Conservation (phyloP, 2,113 vertebrate species). For the Anarrhichthys ocellatus region DNA sequence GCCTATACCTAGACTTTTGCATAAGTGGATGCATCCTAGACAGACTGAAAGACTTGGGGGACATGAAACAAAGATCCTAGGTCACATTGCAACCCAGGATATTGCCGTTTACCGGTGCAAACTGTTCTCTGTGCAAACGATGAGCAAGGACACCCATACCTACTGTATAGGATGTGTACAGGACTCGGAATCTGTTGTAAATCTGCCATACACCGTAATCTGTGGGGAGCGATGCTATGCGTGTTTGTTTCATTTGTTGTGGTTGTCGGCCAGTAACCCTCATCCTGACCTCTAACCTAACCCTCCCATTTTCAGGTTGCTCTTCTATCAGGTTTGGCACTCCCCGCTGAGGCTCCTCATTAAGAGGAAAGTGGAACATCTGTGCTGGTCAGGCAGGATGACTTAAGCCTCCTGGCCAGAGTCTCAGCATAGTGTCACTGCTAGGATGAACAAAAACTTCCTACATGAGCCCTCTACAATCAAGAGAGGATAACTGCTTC, state of each 20-base stretch:
- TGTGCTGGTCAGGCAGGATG: constrained; percentile 73
- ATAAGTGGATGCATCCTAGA: background rate
- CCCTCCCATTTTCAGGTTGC: constrained; percentile 70
- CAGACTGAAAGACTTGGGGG: background rate
- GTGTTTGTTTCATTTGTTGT: constrained; percentile 73
- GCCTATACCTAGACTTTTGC: background rate
- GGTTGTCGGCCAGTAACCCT: constrained; percentile 66
- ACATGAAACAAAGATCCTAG: background rate
- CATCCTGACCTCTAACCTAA: constrained; percentile 63
- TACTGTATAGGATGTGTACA: constrained; percentile 6
- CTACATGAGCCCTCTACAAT: constrained; percentile 40
- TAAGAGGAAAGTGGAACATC: constrained; percentile 77
- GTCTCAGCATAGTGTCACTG: constrained; percentile 51
- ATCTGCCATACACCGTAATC: constrained; percentile 29
- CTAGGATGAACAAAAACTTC: constrained; percentile 62
- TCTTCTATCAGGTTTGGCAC: constrained; percentile 70
- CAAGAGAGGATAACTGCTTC: constrained; percentile 36
- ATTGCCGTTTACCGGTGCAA: background rate
- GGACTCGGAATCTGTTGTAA: constrained; percentile 9
- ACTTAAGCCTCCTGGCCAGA: constrained; percentile 73
- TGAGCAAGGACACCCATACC: constrained; percentile 39
- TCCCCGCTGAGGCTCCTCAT: constrained; percentile 76
- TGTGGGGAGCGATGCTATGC: constrained; percentile 42
- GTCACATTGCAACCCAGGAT: background rate
- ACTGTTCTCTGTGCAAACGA: constrained; percentile 1